Base-by-base conservation (phyloP, 1,140 invertebrate genomes). In the Bicyclus anynana region DNA sequence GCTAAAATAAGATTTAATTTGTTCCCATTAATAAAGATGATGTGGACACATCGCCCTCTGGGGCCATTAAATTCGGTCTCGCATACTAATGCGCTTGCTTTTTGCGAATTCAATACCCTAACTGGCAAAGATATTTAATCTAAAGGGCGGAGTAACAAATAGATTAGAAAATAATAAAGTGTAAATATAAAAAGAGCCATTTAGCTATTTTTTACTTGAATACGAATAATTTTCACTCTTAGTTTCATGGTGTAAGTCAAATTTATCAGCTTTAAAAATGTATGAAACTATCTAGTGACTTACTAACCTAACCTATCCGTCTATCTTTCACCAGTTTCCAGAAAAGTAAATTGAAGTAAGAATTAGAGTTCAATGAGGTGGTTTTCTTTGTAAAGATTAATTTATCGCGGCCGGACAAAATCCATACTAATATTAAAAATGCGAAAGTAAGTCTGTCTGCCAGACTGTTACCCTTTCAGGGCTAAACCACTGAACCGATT, bases 21-120 rank as follows among this genome's bases (percentile, higher is more conserved):
- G 81, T 71, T 57, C 58, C 42, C 75, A 83, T 87, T 83, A 84
- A 83, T 83, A 80, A 77, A 75, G 68, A 79, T 77, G 77, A 80
- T 79, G 71, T 72, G 72, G 66, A 78, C 67, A 66, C 57, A 69
- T 78, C 70, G 72, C 72, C 69, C 65, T 69, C 62, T 63, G 67
- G 64, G 67, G 66, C 54, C 64, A 67, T 75, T 67, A 74, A 71
- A 73, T 77, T 74, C 66, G 60, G 68, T 58, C 65, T 66, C 57
- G 64, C 62, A 72, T 67, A 70, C 59, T 65, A 68, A 67, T 67
- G 49, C 51, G 48, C 40, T 42, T 53, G 20, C 38, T 65, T 74
- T 74, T 71, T 69, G 62, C 62, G 47, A 54, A 52, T 57, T 50
- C 23, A 10, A 40, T 33, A 33, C 29, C 29, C 29, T 33, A n/a